Conservation (phyloP, 1,140 invertebrate species). For the Melipona quadrifasciata region DNA sequence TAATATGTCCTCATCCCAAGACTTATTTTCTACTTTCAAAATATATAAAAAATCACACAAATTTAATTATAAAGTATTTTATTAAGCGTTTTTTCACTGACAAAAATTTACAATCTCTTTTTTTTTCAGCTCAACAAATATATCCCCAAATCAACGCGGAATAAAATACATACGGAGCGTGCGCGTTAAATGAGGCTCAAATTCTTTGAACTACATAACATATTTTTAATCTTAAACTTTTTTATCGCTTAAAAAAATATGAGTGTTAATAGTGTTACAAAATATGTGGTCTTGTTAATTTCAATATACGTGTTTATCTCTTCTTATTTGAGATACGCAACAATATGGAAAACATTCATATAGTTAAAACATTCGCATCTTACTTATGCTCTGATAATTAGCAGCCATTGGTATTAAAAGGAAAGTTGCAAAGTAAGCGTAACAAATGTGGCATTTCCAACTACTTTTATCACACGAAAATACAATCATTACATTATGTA, state of each 20-base stretch:
- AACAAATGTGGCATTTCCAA: neutral
- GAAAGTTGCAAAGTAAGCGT: neutral
- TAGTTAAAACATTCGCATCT: constrained; percentile 1
- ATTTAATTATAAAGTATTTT: constrained; percentile 21
- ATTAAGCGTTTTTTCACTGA: constrained; percentile 29
- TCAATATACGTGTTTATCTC: neutral
- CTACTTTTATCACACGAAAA: neutral
- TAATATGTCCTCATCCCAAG: neutral
- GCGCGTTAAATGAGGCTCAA: neutral
- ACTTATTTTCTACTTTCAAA: neutral
- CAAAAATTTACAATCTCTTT: neutral
- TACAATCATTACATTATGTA: neutral
- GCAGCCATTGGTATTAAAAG: neutral
- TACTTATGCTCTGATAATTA: neutral
- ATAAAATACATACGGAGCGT: neutral
- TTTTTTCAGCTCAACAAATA: constrained; percentile 10
- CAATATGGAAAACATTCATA: neutral
- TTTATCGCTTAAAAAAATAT: constrained; percentile 24
- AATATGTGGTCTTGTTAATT: constrained; percentile 20
- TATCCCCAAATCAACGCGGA: constrained; percentile 6
- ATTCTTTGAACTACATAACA: neutral
- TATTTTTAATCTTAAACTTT: neutral
- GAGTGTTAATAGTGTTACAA: constrained; percentile 31
- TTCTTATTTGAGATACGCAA: neutral
- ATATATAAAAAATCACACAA: neutral